A percentile compares a stretch with the other conserved stretches of the same genome.
Conservation (phyloP, 2,888 invertebrate genomes). For the Drosophila antonietae region DNA sequence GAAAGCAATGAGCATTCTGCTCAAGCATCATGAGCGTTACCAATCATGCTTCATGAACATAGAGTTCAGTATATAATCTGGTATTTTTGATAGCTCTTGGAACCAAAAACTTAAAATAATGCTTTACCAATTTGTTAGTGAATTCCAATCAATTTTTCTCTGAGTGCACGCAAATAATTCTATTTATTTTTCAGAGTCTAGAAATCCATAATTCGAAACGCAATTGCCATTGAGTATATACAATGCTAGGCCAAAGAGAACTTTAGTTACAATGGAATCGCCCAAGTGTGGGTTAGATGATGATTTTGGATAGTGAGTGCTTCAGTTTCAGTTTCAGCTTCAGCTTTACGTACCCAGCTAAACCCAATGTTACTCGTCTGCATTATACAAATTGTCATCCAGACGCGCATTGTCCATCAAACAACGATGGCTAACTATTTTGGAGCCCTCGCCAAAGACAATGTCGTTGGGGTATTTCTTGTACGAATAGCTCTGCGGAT, state of each 20-base stretch:
- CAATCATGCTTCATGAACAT: too few relatives aligned
- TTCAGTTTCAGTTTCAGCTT: neutral
- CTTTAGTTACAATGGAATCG: slow-evolving; percentile 16
- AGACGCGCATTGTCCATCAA: slow-evolving; percentile 49
- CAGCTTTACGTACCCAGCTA: slow-evolving; percentile 58
- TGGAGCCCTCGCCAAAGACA: slow-evolving; percentile 72
- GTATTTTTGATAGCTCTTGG: neutral
- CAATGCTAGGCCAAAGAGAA: slow-evolving; percentile 17
- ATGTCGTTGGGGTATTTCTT: slow-evolving; percentile 51
- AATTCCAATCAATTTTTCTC: neutral
- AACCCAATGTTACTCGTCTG: slow-evolving; percentile 57
- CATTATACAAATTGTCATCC: slow-evolving; percentile 72
- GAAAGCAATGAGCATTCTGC: too few relatives aligned
- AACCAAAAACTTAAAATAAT: neutral
- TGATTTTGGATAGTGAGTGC: slow-evolving; percentile 22
- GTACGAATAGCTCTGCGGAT: slow-evolving; percentile 57
- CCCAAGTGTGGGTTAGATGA: slow-evolving; percentile 12
- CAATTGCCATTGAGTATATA: slow-evolving; percentile 18
- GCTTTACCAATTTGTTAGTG: neutral
- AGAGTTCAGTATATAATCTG: neutral
- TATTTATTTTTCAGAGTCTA: neutral
- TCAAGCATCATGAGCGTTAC: too few relatives aligned
- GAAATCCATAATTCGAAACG: neutral
- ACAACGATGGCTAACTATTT: slow-evolving; percentile 59
- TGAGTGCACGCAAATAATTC: slow-evolving; percentile 2